phyloP scores from a whole-genome alignment of 2,797 vertebrate genomes.

The Delichon dasypus region DNA sequence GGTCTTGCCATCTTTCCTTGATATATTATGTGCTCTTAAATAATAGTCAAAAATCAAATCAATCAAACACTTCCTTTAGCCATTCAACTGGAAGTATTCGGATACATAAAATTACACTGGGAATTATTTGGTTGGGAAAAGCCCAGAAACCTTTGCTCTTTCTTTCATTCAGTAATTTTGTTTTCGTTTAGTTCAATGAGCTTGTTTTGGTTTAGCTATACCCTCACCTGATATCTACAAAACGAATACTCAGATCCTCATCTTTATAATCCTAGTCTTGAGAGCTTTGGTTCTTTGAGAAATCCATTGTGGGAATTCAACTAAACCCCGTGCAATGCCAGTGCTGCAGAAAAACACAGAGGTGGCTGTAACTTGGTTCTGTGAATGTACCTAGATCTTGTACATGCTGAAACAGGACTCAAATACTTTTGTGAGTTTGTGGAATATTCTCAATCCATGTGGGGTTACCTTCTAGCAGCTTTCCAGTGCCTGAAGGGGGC shows the following conservation, averaged over 20 bases:
- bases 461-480: background rate
- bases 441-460: background rate
- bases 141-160: background rate
- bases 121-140: background rate
- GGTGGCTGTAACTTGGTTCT: background rate
- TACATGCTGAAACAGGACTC: background rate
- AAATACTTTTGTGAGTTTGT: background rate
- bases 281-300: background rate
- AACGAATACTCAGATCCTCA: background rate
- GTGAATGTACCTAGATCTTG: background rate
- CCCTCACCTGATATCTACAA: background rate
- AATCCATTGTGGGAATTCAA: background rate
- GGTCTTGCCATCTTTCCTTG: background rate
- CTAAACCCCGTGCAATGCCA: fast-evolving
- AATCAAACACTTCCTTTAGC: background rate
- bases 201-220: background rate
- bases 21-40: background rate
- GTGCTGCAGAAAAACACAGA: background rate
- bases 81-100: background rate
- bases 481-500: background rate
- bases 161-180: background rate
- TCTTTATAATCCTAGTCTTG: background rate
- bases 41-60: background rate
- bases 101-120: background rate
- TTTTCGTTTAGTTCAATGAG: background rate